Percentiles rank a stretch among this genome's conserved stretches.
phyloP scores from a whole-genome alignment of 2,113 vertebrate species.

The Calyptommatus sinebrachiatus region DNA sequence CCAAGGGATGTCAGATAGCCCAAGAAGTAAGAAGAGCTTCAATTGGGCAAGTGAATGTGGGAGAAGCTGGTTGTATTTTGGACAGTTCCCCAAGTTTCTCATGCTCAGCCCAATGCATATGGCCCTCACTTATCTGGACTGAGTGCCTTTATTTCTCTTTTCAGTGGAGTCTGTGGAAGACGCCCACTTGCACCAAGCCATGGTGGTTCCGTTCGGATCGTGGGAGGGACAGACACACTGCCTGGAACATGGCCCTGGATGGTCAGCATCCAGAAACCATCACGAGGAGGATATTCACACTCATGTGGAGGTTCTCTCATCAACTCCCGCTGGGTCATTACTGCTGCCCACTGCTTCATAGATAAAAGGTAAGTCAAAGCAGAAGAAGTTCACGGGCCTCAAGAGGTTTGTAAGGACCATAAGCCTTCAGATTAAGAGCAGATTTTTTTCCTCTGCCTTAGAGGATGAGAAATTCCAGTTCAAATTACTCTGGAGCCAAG shows the following conservation, averaged over 20 bases:
- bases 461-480: neutral
- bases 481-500: too few relatives aligned
- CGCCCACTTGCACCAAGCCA: slow-evolving; percentile 27
- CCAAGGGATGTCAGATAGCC: neutral
- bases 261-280: slow-evolving; percentile 49
- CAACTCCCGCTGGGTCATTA: slow-evolving; percentile 46
- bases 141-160: neutral
- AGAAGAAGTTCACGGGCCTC: fast-evolving
- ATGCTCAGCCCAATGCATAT: fast-evolving
- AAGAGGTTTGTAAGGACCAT: neutral
- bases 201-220: neutral
- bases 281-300: slow-evolving; percentile 10
- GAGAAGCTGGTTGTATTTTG: neutral
- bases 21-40: neutral
- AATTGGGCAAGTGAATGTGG: neutral
- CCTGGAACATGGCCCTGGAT: slow-evolving; percentile 52
- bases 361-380: slow-evolving; percentile 18
- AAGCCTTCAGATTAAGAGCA: too few relatives aligned
- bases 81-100: neutral
- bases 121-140: neutral
- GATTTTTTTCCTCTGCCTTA: neutral
- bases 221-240: slow-evolving; percentile 26
- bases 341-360: slow-evolving; percentile 54
- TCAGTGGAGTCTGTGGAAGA: slow-evolving; percentile 31
- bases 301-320: slow-evolving; percentile 47